Percentiles rank a stretch among this genome's conserved stretches.
Evolutionary conservation across 2,113 vertebrate species (phyloP).

Genomic region (Cettia cetti): DNA sequence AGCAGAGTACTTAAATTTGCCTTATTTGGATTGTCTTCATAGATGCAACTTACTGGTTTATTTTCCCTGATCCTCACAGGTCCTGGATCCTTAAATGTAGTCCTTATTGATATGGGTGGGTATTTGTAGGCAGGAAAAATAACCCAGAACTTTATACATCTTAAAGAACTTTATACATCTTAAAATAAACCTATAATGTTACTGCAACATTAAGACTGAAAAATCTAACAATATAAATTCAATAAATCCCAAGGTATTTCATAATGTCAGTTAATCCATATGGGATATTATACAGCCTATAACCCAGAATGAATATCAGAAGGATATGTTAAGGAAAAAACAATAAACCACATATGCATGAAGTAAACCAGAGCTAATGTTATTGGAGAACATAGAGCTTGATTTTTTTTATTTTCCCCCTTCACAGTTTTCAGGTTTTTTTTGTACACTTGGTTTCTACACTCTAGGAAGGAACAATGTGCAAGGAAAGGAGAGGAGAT

Average conservation of each 20-base stretch:
- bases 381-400: neutral
- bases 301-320: neutral
- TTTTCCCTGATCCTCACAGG: neutral
- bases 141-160: neutral
- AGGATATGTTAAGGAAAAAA: neutral
- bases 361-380: neutral
- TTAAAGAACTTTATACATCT: neutral
- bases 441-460: neutral
- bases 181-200: neutral
- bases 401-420: rapidly evolving
- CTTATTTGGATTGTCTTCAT: neutral
- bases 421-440: neutral
- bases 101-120: neutral
- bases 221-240: neutral
- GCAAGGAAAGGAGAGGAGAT: neutral
- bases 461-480: neutral
- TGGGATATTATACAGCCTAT: neutral
- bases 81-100: neutral
- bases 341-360: neutral
- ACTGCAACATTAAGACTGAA: neutral
- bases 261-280: neutral
- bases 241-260: neutral
- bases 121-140: neutral
- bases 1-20: neutral
- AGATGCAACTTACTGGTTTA: neutral